These are phyloP conservation scores for Spicauda simplicius DNA, from an alignment of 2,888 invertebrate genomes.

Conservation along the genomic window DNA sequence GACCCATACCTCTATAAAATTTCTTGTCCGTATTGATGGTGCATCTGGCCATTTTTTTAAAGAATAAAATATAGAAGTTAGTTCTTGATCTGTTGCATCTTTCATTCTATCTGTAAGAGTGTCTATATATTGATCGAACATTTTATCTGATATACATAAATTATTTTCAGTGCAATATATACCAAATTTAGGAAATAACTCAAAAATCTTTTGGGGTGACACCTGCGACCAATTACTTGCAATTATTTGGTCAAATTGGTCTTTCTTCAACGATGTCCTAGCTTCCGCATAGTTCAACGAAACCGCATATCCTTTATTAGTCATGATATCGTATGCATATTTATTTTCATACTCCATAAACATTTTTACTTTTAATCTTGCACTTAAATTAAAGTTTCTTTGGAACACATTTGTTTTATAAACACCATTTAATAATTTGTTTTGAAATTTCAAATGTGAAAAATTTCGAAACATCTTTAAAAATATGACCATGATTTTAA, in stretches of 20 bases:
- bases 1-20: conserved; percentile 87
- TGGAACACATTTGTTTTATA: conserved; percentile 29
- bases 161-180: conserved; percentile 61
- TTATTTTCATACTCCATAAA: conserved; percentile 71
- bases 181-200: conserved; percentile 62
- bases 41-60: conserved; percentile 82
- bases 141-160: conserved; percentile 63
- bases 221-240: conserved; percentile 59
- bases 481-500: conserved; percentile 7
- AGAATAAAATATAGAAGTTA: conserved; percentile 80
- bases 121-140: conserved; percentile 72
- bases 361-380: conserved; percentile 58
- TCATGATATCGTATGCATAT: conserved; percentile 71
- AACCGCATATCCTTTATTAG: conserved; percentile 62
- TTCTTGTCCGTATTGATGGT: conserved; percentile 78
- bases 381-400: conserved; percentile 51
- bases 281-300: conserved; percentile 47
- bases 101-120: conserved; percentile 79
- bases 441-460: conserved; percentile 6
- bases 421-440: background rate
- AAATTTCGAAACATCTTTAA: conserved; percentile 18
- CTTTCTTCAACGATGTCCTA: conserved; percentile 44
- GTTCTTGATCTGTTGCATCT: conserved; percentile 83
- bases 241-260: conserved; percentile 55
- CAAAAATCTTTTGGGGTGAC: conserved; percentile 55